Base-by-base conservation (phyloP, 23 tunicate species). In the Styela plicata region DNA sequence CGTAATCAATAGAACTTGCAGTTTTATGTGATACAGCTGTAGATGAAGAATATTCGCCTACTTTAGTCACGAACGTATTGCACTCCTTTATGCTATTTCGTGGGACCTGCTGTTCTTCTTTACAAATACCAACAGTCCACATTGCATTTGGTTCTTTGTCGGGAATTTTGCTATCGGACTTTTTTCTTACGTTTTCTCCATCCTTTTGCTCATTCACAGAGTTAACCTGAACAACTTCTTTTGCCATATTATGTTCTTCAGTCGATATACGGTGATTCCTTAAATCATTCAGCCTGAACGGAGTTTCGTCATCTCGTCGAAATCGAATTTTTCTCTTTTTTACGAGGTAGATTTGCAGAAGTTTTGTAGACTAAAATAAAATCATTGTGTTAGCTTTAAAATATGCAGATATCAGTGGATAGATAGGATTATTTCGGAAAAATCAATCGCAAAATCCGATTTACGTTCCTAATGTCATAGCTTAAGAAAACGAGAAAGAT, bases 261-360 rank as follows among this genome's bases (percentile, higher is more conserved):
- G 13, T 7, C 13, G 57, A 5, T n/a, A n/a, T n/a, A 5, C 10
- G 7, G 7, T 44, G 57, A 44, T 44, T 44, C 13, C 57, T 44
- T 17, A 66, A 18, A 24, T 73, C 78, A 28, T 31, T 31, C 18
- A 73, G n/a, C 13, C 18, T 2, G 17, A 73, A 32, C 22, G 36
- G 0, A 31, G 36, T 44, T 1, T 21, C 53, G 7, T 29, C 66
- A 53, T 76, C 81, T 20, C 81, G 30, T 0, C 61, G 29, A 63
- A 86, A 86, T 17, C 79, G 69, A 5, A 80, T 28, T 17, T 74
- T 82, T 25, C 44, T 64, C 61, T 33, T 86, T 7, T 80, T 69
- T 18, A 65, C 77, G 33, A 80, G 57, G 21, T 36, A 53, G 74
- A 86, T 80, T 81, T 86, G 90, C 64, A 80, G 63, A 24, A 80